Evolutionary conservation across 1,140 invertebrate genomes (phyloP), one percentile per base, ranked within the genome.

Genomic region (Drosophila tristis): DNA sequence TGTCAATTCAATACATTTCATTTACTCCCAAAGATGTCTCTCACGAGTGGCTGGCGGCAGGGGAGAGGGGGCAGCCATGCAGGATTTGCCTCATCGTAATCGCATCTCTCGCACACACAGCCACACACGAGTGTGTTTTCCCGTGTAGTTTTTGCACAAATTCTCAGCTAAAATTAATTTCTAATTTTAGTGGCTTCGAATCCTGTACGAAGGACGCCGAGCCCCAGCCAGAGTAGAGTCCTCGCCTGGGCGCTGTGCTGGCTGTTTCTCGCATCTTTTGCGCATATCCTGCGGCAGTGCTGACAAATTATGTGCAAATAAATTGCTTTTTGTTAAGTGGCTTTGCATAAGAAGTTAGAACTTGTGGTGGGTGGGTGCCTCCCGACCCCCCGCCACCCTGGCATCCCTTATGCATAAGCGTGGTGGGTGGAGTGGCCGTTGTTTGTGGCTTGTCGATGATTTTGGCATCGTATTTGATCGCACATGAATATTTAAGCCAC

Each of bases 1-100:
- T 89, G 84, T 90, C 84, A 89, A 89, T 89, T 89, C 84, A 89
- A 89, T 89, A 89, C 84, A 90, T 90, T 89, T 89, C 85, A 89
- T 90, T 89, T 84, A 87, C 84, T 87, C 72, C 59, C 11, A 59
- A 65, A 67, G 31, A 49, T 74, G 45, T 70, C 48, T 59, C 48
- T 42, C 56, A 49, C 26, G 16, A 66, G 20, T 49, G 20, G 5
- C 2, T 9, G 20, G 20, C 20, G 20, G 20, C 20, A 20, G 20
- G 16, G 20, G 8, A 16, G 7, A 16, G 15, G 20, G 26, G 5
- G 26, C 2, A 42, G 23, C 31, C 49, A 31, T 15, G 43, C 35
- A 57, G 26, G 47, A 65, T 62, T 61, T 50, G 50, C 47, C 51
- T 71, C 54, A 43, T 78, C 62, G 51, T 58, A 68, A 51, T 70